phyloP scores from a whole-genome alignment of 2,888 invertebrate genomes.

The Ennomos fuscantarius region DNA sequence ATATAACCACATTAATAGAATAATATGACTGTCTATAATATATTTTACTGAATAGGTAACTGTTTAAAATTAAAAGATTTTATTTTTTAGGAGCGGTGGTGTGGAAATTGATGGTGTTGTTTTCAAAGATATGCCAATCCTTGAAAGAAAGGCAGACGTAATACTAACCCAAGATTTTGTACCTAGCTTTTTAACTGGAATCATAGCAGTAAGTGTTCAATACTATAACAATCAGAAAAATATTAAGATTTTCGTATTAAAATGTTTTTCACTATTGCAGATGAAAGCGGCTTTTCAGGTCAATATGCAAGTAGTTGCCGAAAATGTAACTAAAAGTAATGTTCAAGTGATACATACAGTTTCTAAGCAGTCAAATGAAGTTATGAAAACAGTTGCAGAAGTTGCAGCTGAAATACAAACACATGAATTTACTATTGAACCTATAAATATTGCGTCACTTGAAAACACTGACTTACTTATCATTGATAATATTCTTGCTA shows the following conservation, averaged over 20 bases:
- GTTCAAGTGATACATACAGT: slow-evolving; percentile 48
- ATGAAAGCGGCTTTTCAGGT: slow-evolving; percentile 52
- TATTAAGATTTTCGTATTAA: too few species aligned
- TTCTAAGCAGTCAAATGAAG: slow-evolving; percentile 33
- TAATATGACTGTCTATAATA: neutral
- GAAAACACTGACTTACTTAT: slow-evolving; percentile 49
- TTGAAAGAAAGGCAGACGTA: slow-evolving; percentile 41
- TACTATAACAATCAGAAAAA: too few species aligned
- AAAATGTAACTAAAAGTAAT: slow-evolving; percentile 43
- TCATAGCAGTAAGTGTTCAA: slow-evolving; percentile 41
- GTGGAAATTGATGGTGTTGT: slow-evolving; percentile 43
- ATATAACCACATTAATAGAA: too few species aligned
- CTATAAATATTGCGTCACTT: slow-evolving; percentile 24
- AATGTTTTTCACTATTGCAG: slow-evolving; percentile 41
- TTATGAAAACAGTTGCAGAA: slow-evolving; percentile 42
- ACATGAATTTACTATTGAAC: slow-evolving; percentile 31
- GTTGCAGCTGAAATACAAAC: slow-evolving; percentile 35
- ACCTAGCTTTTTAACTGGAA: slow-evolving; percentile 44
- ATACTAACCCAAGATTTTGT: slow-evolving; percentile 44
- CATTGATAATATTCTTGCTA: slow-evolving; percentile 48
- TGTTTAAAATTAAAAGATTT: too few species aligned
- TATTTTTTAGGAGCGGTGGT: slow-evolving; percentile 46
- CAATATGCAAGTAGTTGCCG: slow-evolving; percentile 55
- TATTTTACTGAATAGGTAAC: neutral
- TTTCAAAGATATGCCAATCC: slow-evolving; percentile 39